phyloP scores from a whole-genome alignment of 2,797 vertebrate genomes.

The Clamator glandarius region DNA sequence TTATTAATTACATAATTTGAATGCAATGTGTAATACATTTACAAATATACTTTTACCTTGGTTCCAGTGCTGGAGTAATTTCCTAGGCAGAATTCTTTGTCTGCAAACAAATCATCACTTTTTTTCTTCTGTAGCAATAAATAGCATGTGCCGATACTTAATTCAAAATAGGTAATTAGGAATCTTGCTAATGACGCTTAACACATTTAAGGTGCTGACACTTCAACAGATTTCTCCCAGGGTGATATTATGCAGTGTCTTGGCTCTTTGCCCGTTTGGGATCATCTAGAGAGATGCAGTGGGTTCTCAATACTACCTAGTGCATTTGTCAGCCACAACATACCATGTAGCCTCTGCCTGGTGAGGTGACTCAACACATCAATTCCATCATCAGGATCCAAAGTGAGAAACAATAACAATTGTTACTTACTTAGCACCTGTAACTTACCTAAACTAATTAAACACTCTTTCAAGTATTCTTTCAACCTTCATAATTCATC shows the following conservation, averaged over 20 bases:
- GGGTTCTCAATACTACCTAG: not conserved
- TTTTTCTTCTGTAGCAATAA: not conserved
- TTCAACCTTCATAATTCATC: not conserved
- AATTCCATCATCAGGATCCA: not conserved
- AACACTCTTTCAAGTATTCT: not conserved
- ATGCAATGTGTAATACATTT: not conserved
- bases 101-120: not conserved
- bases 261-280: not conserved
- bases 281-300: not conserved
- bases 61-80: not conserved
- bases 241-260: not conserved
- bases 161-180: not conserved
- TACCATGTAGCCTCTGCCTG: not conserved
- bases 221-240: not conserved
- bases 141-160: not conserved
- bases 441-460: constrained; percentile 23
- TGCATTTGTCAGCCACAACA: not conserved
- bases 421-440: not conserved
- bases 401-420: not conserved
- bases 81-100: not conserved
- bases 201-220: not conserved
- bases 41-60: not conserved
- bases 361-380: not conserved
- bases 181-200: not conserved
- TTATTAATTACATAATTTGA: not conserved